Base-by-base conservation (phyloP, 2,797 vertebrate species). In the Cuniculus paca region DNA sequence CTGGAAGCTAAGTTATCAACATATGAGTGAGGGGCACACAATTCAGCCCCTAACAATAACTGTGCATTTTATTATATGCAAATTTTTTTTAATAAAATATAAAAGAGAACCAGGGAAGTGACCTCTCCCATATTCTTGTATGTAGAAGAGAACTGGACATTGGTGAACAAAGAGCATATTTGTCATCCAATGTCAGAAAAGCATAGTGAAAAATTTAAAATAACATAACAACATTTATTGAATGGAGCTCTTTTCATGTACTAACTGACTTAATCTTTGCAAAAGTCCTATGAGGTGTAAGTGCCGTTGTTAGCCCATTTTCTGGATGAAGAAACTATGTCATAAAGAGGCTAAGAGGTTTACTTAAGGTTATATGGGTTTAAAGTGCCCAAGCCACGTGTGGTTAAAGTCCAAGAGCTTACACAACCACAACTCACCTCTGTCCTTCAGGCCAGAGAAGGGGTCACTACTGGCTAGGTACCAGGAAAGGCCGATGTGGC, bases 261-360 rank as follows among this genome's bases (percentile, higher is more conserved):
- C 88, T 83, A 77, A 52, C 54, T 58, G 48, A 87, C 82, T 90
- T 61, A 80, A 84, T 85, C 58, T 65, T 91, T 56, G 28, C 58
- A 89, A 89, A 85, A 54, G 74, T 75, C 17, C 12, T 82, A 34
- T 74, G 60, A 95, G 16, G 34, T 60, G 88, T 63, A 90, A 54
- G 26, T 65, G 16, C 12, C 36, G 28, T 80, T 74, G 39, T 77
- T 80, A 74, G 65, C 31, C 14, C 4, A 82, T 81, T 94, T 94
- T 85, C 86, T 86, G 88, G 45, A 81, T 68, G 39, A 65, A 68
- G 50, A 68, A 77, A 31, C n/a, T 58, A 88, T 54, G 54, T 75
- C 50, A 80, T 34, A 84, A 83, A 85, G 48, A 91, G 14, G 34
- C 31, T 92, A 87, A 97, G 6, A 39, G 80, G 19, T 86, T 89